Evolutionary conservation across 2,888 invertebrate species (phyloP).

Genomic region (Keiferia lycopersicella): DNA sequence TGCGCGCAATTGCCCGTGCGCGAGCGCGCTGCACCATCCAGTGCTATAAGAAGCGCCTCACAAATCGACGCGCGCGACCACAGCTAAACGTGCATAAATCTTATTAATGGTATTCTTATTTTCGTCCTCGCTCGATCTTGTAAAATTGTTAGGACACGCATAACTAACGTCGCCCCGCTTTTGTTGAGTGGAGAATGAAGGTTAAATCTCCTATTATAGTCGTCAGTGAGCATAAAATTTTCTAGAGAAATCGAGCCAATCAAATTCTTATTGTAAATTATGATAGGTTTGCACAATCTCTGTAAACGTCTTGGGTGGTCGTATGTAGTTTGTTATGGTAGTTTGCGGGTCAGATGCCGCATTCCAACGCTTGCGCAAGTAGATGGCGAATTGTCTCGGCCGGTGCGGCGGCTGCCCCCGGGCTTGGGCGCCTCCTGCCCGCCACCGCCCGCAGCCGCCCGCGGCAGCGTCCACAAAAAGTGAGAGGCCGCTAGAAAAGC

Average conservation of each 20-base stretch:
- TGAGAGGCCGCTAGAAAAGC: conserved; percentile 63
- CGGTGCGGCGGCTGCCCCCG: conserved; percentile 30
- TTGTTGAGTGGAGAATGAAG: conserved; percentile 42
- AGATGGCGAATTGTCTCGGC: conserved; percentile 66
- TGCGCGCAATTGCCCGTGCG: conserved; percentile 70
- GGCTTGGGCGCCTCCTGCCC: background rate
- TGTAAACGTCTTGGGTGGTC: conserved; percentile 68
- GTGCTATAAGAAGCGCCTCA: conserved; percentile 68
- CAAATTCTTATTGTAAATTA: conserved; percentile 66
- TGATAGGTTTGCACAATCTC: conserved; percentile 50
- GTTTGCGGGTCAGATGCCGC: conserved; percentile 67
- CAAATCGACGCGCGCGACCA: conserved; percentile 75
- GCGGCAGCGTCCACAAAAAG: conserved; percentile 62
- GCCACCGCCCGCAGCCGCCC: conserved; percentile 33
- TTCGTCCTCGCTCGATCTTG: conserved; percentile 66
- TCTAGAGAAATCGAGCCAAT: conserved; percentile 59
- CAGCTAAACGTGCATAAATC: conserved; percentile 75
- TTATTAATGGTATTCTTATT: conserved; percentile 76
- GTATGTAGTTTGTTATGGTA: conserved; percentile 57
- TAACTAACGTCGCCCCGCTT: conserved; percentile 48
- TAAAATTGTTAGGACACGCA: conserved; percentile 63
- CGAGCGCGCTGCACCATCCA: conserved; percentile 49
- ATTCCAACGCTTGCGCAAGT: conserved; percentile 61
- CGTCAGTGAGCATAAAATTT: conserved; percentile 50
- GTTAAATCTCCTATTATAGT: conserved; percentile 43